Conservation (phyloP, 2,888 invertebrate species). For the Agriotes lineatus region DNA sequence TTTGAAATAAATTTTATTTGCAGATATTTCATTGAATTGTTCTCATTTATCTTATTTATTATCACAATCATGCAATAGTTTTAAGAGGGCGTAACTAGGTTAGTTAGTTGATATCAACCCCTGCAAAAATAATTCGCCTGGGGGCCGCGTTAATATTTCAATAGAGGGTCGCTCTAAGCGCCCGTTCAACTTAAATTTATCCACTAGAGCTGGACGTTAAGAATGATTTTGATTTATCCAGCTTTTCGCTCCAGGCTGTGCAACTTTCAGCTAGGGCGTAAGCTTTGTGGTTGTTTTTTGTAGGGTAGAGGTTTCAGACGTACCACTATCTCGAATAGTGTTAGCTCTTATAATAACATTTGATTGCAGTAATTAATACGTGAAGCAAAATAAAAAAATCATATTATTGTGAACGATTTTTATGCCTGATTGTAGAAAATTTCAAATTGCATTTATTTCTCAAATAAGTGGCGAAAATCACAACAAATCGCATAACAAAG, state of each 20-base stretch:
- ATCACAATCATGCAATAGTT: not conserved
- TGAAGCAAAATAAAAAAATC: no score
- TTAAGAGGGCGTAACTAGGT: slow-evolving; percentile 3
- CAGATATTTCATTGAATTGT: no score
- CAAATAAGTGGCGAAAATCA: slow-evolving; percentile 60
- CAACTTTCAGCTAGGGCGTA: slow-evolving; percentile 44
- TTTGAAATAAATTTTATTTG: no score
- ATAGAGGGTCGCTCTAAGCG: slow-evolving; percentile 1
- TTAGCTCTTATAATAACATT: no score
- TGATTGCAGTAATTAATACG: no score
- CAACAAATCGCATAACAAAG: slow-evolving; percentile 62
- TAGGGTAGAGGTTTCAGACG: not conserved
- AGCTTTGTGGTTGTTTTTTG: slow-evolving; percentile 4
- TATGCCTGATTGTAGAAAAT: no score
- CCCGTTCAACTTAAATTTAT: slow-evolving; percentile 22
- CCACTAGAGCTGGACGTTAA: slow-evolving; percentile 21
- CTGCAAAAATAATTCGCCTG: slow-evolving; percentile 22
- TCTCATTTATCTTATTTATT: no score
- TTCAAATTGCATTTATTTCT: not conserved
- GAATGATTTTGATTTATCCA: slow-evolving; percentile 29
- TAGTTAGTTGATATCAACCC: slow-evolving; percentile 26
- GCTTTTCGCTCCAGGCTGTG: slow-evolving; percentile 46
- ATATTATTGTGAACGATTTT: no score
- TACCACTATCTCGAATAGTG: no score
- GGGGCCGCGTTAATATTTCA: slow-evolving; percentile 23